A percentile compares a stretch with the other conserved stretches of the same genome.
Conservation (phyloP, 2,113 vertebrate species). For the Rhea pennata region DNA sequence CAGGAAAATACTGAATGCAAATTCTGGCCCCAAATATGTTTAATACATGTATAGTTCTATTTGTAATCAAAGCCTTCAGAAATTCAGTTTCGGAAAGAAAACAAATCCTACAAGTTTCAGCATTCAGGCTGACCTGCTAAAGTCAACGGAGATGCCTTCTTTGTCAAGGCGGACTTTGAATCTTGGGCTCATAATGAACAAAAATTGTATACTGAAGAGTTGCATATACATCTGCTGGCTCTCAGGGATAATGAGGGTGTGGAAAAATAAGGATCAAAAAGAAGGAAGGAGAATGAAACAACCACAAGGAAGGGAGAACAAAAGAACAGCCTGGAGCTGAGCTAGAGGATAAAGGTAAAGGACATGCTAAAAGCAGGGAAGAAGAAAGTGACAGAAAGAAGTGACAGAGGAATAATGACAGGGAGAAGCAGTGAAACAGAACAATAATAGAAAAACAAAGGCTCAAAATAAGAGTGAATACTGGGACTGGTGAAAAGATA, state of each 20-base stretch:
- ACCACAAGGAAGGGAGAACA: neutral
- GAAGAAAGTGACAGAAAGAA: constrained; percentile 29
- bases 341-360: constrained; percentile 41
- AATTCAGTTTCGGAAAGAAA: neutral
- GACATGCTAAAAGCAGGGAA: neutral
- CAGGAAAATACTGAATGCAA: neutral
- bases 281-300: neutral
- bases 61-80: neutral
- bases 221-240: neutral
- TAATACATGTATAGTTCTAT: neutral
- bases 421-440: neutral
- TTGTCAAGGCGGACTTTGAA: constrained; percentile 19
- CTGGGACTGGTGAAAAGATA: neutral
- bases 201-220: neutral
- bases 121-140: neutral
- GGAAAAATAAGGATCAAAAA: neutral
- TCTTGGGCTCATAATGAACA: neutral
- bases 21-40: neutral
- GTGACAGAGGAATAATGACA: neutral
- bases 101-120: neutral
- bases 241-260: neutral
- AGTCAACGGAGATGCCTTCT: neutral
- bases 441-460: neutral
- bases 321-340: neutral
- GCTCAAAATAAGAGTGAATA: neutral